Evolutionary conservation across 2,113 vertebrate species (phyloP).

Genomic region (Todiramphus chloris): DNA sequence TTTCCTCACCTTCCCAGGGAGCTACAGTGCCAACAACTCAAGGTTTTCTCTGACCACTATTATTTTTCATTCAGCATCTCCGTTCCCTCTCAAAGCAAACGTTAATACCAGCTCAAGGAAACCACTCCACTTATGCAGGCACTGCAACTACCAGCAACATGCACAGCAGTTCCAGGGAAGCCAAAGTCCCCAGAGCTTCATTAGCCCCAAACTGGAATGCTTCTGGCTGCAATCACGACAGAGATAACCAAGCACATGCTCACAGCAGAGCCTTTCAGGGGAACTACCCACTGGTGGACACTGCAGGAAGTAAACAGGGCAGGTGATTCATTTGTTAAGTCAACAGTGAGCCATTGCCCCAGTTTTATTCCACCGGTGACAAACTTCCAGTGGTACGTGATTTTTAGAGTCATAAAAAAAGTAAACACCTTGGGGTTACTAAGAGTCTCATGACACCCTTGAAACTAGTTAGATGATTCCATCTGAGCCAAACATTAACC

Average conservation of each 20-base stretch:
- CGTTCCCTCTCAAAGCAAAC: background rate
- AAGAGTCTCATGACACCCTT: background rate
- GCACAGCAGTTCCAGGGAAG: background rate
- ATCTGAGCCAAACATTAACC: conserved; percentile 1
- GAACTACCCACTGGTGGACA: background rate
- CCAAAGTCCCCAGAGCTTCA: background rate
- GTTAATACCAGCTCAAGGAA: background rate
- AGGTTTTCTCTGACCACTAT: background rate
- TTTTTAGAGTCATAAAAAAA: background rate
- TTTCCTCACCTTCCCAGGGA: background rate
- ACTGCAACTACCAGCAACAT: background rate
- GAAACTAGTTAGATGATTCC: background rate
- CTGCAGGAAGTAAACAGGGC: background rate
- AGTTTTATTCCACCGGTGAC: background rate
- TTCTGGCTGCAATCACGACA: background rate
- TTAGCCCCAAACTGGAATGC: background rate
- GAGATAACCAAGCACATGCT: background rate
- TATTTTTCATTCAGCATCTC: background rate
- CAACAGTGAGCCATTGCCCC: background rate
- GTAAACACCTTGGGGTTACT: background rate
- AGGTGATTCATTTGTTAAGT: background rate
- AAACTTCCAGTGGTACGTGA: background rate
- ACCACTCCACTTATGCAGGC: background rate
- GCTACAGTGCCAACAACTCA: background rate
- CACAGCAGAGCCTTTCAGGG: background rate